These are phyloP conservation scores for Eupristina koningsbergeri DNA, from an alignment of 1,140 invertebrate species.

Conservation along the genomic window DNA sequence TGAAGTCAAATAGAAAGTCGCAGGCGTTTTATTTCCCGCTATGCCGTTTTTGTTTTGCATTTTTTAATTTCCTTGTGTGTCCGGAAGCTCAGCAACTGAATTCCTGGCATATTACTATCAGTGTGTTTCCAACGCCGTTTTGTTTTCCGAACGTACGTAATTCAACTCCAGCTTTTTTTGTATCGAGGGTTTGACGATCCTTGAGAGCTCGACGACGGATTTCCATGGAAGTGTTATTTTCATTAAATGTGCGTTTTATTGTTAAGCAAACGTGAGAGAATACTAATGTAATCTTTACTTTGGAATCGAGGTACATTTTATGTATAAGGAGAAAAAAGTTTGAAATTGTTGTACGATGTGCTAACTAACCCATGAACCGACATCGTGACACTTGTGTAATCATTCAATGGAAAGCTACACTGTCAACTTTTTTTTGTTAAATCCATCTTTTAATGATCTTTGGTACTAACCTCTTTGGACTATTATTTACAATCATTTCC, in stretches of 20 bases:
- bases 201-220: neutral
- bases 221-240: neutral
- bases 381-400: neutral
- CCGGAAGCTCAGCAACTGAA: neutral
- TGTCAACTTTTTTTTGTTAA: neutral
- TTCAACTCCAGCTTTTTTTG: neutral
- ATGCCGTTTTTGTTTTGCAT: too few species aligned
- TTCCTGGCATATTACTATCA: neutral
- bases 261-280: neutral
- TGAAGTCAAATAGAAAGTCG: too few species aligned
- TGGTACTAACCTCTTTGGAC: neutral
- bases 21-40: conserved; percentile 2
- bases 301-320: neutral
- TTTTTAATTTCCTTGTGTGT: neutral
- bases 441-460: neutral
- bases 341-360: neutral
- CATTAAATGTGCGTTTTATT: neutral
- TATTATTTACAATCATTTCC: neutral
- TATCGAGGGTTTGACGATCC: neutral
- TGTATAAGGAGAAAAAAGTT: neutral
- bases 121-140: neutral
- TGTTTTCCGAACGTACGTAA: neutral
- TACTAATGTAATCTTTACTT: neutral
- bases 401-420: neutral
- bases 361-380: neutral